These are phyloP conservation scores for Halcyon malimbica DNA, from an alignment of 2,113 vertebrate genomes.

Conservation along the genomic window DNA sequence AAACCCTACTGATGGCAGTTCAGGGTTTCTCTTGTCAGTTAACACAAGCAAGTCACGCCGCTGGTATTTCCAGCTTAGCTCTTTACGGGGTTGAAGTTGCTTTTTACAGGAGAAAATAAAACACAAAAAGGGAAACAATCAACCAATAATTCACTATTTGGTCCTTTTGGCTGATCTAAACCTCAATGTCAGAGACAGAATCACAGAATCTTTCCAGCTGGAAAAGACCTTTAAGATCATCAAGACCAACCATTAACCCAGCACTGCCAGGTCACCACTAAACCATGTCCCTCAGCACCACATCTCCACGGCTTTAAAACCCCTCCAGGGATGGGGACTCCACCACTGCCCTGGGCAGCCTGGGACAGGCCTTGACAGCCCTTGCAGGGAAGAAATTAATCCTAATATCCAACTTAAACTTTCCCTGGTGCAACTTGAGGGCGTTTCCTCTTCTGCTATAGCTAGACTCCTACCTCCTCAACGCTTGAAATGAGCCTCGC, in stretches of 20 bases:
- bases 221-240: too few species aligned
- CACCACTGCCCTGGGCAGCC: not conserved
- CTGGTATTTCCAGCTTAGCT: not conserved
- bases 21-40: not conserved
- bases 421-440: not conserved
- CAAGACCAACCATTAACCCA: too few species aligned
- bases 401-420: not conserved
- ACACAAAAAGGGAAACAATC: not conserved
- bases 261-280: too few species aligned
- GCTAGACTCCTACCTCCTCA: not conserved
- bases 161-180: not conserved
- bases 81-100: not conserved
- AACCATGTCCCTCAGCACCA: not conserved
- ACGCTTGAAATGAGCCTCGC: not conserved
- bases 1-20: not conserved
- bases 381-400: not conserved
- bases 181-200: too few species aligned
- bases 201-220: too few species aligned
- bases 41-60: not conserved
- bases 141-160: not conserved
- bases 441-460: not conserved
- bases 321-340: not conserved
- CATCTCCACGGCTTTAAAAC: not conserved
- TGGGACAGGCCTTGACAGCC: not conserved
- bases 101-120: not conserved